Evolutionary conservation across 2,797 vertebrate genomes (phyloP), one percentile per base, ranked within the genome.

Genomic region (Chloroceryle amazona): DNA sequence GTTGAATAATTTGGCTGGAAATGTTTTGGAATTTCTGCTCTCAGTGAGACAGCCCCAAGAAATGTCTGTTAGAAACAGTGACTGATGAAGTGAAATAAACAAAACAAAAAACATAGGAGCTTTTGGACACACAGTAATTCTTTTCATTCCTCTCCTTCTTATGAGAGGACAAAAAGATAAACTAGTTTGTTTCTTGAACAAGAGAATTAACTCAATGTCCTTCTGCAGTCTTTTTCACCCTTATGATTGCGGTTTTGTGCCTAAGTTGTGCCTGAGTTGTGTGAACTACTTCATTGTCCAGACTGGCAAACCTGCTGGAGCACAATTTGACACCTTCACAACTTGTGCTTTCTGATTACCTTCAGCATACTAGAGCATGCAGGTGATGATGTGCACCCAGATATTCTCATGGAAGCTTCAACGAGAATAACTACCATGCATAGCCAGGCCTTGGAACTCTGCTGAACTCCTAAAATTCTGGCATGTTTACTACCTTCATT

Each of bases 51-150:
- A 9, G 5, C 11, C 10, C 4, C 31, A 63, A 44, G 9, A 75
- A 92, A 35, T 4, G 25, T 55, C 10, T 61, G 1, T 52, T 61
- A n/a, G 17, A 79, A 81, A 75, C 2, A 71, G 35, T 5, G 19
- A 57, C 20, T 41, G 8, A n/a, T 35, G 23, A 89, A 81, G 10
- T 26, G 8, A 55, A 39, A 52, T 28, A 67, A 73, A 28, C 6
- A 60, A 1, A 72, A 42, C 1, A 1, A 9, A n/a, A 8, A 33
- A 4, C 8, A 73, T 18, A 79, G 12, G 5, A 84, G 5, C 1
- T 86, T 80, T 70, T 49, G 33, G 82, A 54, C 3, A 47, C 13
- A 17, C 2, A 35, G 33, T 21, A 86, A 3, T 37, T 70, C 13
- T 3, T 73, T 81, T 81, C 2, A 70, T 52, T 68, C 5, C 1